A percentile compares a stretch with the other conserved stretches of the same genome.
Evolutionary conservation across 2,797 vertebrate species (phyloP).

Genomic region (Acrossocheilus fasciatus): DNA sequence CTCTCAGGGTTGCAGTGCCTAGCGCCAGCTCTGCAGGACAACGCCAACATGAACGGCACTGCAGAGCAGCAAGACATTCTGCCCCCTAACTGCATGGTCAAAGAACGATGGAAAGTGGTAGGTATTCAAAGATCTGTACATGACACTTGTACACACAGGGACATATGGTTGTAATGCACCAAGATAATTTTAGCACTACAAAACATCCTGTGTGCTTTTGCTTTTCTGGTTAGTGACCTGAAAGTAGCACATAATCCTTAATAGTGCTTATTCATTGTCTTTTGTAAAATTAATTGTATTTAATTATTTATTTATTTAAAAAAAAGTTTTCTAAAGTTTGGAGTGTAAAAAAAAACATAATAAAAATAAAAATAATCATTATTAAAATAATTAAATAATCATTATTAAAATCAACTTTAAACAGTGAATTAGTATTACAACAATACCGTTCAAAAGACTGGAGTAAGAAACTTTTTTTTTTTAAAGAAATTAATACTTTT

Average conservation of each 20-base stretch:
- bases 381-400: too few species aligned
- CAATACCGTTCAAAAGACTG: too few species aligned
- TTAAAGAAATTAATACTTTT: too few species aligned
- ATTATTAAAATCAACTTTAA: too few species aligned
- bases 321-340: neutral
- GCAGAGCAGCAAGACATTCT: slow-evolving; percentile 97
- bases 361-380: too few species aligned
- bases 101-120: slow-evolving; percentile 99
- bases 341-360: too few species aligned
- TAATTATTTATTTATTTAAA: neutral
- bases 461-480: too few species aligned
- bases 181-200: neutral
- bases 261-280: neutral
- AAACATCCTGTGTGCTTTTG: neutral
- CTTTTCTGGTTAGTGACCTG: neutral
- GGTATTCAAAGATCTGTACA: slow-evolving; percentile 69
- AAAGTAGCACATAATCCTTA: neutral
- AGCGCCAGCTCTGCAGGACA: slow-evolving; percentile 94
- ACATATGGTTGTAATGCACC: neutral
- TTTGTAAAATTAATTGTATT: neutral
- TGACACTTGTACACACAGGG: neutral
- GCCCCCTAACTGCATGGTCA: slow-evolving; percentile 97
- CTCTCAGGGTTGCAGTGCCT: slow-evolving; percentile 95
- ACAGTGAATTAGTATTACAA: too few species aligned
- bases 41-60: slow-evolving; percentile 98